These are phyloP conservation scores for Platichthys stellatus DNA, from an alignment of 2,113 vertebrate species.

Conservation along the genomic window DNA sequence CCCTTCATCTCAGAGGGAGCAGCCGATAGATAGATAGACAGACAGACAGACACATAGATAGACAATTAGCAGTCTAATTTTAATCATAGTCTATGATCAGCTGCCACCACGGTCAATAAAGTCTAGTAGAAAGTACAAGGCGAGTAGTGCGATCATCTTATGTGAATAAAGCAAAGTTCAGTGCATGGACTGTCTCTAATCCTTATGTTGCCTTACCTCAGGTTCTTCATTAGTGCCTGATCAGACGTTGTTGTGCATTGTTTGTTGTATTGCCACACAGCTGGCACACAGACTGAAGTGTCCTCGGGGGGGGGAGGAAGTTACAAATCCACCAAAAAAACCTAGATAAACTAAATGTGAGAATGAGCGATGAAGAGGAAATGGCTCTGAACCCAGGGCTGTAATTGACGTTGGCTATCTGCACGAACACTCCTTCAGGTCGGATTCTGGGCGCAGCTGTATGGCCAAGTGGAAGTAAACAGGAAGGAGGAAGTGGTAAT, in stretches of 20 bases:
- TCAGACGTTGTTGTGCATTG: conserved; percentile 15
- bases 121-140: neutral
- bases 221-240: conserved; percentile 32
- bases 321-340: conserved; percentile 29
- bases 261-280: conserved; percentile 34
- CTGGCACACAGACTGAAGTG: conserved; percentile 39
- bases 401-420: conserved; percentile 65
- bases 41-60: no score
- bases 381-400: conserved; percentile 31
- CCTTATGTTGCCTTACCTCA: conserved; percentile 29
- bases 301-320: conserved; percentile 19
- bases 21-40: no score
- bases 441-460: conserved; percentile 65
- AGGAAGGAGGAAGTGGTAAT: conserved; percentile 78
- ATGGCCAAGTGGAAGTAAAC: conserved; percentile 72
- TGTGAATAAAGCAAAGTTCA: neutral
- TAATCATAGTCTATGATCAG: no score
- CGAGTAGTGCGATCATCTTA: no score
- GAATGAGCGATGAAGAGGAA: conserved; percentile 54
- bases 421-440: conserved; percentile 38
- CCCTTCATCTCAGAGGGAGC: neutral
- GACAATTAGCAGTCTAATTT: no score
- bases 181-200: neutral
- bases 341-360: conserved; percentile 65
- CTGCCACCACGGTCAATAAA: no score